Percentiles rank a stretch among this genome's conserved stretches.
These are phyloP conservation scores for Cephus pulcher DNA, from an alignment of 2,888 invertebrate genomes.

Conservation along the genomic window DNA sequence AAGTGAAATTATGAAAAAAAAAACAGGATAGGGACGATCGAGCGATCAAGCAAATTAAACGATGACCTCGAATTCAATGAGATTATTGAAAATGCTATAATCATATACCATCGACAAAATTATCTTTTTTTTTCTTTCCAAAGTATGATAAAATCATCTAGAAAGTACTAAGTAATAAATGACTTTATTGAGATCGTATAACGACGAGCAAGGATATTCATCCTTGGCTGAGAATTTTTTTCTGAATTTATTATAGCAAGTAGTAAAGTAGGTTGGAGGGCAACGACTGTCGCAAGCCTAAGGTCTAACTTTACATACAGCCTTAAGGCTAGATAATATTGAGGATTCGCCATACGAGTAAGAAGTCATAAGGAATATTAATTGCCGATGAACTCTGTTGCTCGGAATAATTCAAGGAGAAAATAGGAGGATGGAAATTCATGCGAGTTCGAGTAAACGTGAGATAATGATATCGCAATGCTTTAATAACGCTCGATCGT, in stretches of 20 bases:
- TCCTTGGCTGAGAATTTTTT: slow-evolving; percentile 4
- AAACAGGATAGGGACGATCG: not conserved
- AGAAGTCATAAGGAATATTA: not conserved
- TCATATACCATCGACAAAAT: not conserved
- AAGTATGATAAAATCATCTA: not conserved
- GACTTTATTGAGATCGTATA: not conserved
- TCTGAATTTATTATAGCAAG: slow-evolving; percentile 5
- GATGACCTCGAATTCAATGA: no score
- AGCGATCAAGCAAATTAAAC: no score
- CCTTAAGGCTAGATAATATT: not conserved
- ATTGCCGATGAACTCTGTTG: not conserved
- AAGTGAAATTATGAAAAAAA: not conserved
- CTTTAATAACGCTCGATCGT: not conserved
- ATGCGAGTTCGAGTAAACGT: not conserved
- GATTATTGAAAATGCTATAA: not conserved
- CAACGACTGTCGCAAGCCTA: slow-evolving; percentile 14
- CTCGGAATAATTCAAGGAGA: not conserved
- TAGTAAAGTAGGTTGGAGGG: slow-evolving; percentile 20
- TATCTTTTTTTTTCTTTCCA: no score
- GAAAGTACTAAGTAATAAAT: not conserved
- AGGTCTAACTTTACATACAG: not conserved
- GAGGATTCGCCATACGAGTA: not conserved
- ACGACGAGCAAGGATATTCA: not conserved
- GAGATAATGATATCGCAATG: not conserved
- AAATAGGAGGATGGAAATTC: not conserved